Conservation (phyloP, 2,888 invertebrate genomes). For the Bhutanitis thaidina region DNA sequence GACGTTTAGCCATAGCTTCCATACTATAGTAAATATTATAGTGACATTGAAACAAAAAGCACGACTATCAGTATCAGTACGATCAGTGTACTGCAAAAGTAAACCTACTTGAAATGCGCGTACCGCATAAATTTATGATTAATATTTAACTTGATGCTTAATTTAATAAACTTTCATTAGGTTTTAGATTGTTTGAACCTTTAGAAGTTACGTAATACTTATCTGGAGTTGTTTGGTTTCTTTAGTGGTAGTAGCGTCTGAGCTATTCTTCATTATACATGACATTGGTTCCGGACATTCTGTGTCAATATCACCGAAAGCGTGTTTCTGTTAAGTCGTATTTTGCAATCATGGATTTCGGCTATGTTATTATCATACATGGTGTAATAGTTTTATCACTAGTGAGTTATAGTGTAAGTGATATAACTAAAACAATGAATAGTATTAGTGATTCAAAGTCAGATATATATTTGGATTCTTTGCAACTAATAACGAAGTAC, state of each 20-base stretch:
- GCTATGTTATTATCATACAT: constrained; percentile 7
- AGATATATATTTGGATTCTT: constrained; percentile 51
- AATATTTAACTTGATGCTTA: no score
- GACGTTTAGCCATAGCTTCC: no score
- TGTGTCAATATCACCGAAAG: constrained; percentile 26
- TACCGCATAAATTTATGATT: no score
- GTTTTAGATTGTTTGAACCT: no score
- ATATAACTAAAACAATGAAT: constrained; percentile 3
- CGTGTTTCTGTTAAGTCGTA: constrained; percentile 27
- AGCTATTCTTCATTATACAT: constrained; percentile 25
- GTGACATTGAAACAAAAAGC: no score
- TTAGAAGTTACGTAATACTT: constrained; percentile 4
- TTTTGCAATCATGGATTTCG: constrained; percentile 17
- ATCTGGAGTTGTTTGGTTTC: constrained; percentile 13
- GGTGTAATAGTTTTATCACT: constrained; percentile 33
- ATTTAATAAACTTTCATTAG: no score
- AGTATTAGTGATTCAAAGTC: constrained; percentile 36
- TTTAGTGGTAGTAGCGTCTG: constrained; percentile 7
- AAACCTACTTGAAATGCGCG: no score
- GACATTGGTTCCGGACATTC: constrained; percentile 28
- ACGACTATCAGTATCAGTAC: no score
- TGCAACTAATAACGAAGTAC: constrained; percentile 53
- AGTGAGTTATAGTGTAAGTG: constrained; percentile 17
- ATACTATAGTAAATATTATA: no score
- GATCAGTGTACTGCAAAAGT: no score